Conservation (phyloP, 2,888 invertebrate species). For the Idaea straminata region DNA sequence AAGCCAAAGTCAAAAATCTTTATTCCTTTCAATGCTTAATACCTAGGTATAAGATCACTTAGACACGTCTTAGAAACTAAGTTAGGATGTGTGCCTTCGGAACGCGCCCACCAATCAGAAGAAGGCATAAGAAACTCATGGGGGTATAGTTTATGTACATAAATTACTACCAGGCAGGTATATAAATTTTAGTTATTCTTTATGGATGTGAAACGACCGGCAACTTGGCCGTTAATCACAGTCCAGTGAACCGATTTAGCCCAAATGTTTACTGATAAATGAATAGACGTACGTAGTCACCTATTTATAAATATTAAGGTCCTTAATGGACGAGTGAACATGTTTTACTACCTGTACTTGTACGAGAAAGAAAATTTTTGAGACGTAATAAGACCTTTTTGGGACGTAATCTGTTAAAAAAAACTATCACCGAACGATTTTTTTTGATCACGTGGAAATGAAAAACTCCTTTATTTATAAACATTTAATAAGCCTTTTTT, state of each 20-base stretch:
- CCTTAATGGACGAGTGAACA: background rate
- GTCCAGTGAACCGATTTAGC: background rate
- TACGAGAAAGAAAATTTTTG: background rate
- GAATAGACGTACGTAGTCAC: background rate
- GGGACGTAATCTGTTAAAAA: background rate
- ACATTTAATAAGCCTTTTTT: too few relatives aligned
- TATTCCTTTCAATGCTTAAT: too few relatives aligned
- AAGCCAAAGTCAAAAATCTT: too few relatives aligned
- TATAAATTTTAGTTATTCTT: background rate
- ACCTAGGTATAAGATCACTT: too few relatives aligned
- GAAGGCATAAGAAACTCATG: too few relatives aligned
- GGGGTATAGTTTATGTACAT: too few relatives aligned
- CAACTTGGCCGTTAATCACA: background rate
- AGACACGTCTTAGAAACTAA: too few relatives aligned
- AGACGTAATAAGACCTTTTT: background rate
- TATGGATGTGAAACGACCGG: background rate
- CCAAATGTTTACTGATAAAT: conserved; percentile 1
- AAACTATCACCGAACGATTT: background rate
- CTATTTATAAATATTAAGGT: conserved; percentile 1
- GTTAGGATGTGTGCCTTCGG: too few relatives aligned
- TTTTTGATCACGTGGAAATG: too few relatives aligned
- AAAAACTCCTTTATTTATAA: too few relatives aligned
- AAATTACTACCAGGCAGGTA: too few relatives aligned
- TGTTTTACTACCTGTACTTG: background rate
- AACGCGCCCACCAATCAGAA: too few relatives aligned